A percentile compares a stretch with the other conserved stretches of the same genome.
Conservation (phyloP, 2,888 invertebrate species). For the Rhamnusium bicolor region DNA sequence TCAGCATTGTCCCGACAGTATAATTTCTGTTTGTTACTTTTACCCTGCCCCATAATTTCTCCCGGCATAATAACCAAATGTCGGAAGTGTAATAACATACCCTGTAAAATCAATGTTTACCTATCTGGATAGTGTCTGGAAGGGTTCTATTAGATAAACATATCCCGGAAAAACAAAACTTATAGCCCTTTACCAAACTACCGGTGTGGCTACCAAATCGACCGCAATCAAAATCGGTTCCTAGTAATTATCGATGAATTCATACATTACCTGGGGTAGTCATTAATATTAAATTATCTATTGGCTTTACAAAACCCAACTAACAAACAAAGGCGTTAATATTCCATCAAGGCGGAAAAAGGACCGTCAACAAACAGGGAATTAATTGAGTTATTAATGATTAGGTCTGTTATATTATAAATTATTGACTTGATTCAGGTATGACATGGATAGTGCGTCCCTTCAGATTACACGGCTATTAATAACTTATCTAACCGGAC, state of each 20-base stretch:
- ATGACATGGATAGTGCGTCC: slow-evolving; percentile 12
- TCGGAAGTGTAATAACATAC: too few species aligned
- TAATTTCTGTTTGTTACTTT: too few species aligned
- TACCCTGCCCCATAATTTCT: too few species aligned
- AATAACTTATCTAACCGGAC: neutral
- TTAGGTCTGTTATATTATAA: slow-evolving; percentile 14
- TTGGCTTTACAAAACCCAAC: neutral
- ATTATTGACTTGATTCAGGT: slow-evolving; percentile 30
- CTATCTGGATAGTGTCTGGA: too few species aligned
- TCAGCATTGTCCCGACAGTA: too few species aligned
- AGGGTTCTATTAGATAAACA: too few species aligned
- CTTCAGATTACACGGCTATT: neutral
- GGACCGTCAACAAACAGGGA: slow-evolving; percentile 20
- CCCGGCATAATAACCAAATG: too few species aligned
- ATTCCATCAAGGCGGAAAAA: slow-evolving; percentile 21
- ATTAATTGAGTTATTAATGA: slow-evolving; percentile 35
- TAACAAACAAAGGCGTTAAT: slow-evolving; percentile 25
- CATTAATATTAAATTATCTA: neutral
- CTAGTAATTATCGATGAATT: neutral
- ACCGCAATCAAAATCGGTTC: neutral
- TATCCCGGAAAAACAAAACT: neutral
- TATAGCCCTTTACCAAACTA: neutral
- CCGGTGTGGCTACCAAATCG: neutral
- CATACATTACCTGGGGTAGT: neutral
- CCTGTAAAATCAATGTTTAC: too few species aligned